Evolutionary conservation across 2,888 invertebrate species (phyloP).

Genomic region (Latrodectus elegans): DNA sequence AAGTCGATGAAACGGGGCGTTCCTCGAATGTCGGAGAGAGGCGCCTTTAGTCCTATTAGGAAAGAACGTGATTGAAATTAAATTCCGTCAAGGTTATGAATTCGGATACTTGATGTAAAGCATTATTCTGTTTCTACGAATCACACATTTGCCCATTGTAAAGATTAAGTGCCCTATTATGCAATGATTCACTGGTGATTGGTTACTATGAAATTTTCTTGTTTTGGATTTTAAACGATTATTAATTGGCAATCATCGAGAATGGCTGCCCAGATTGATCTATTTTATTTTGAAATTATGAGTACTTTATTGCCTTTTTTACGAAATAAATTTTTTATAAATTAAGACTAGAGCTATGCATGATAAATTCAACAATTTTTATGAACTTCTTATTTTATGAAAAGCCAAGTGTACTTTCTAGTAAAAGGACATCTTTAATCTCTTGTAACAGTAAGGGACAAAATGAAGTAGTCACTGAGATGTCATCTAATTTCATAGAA

Average conservation of each 20-base stretch:
- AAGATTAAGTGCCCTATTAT: slow-evolving; percentile 40
- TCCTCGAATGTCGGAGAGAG: slow-evolving; percentile 46
- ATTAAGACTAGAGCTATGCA: too few relatives aligned
- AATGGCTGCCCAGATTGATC: too few relatives aligned
- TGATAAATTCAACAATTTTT: too few relatives aligned
- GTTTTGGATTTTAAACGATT: not conserved
- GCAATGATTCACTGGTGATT: slow-evolving; percentile 23
- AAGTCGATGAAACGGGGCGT: slow-evolving; percentile 64
- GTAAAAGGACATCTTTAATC: too few relatives aligned
- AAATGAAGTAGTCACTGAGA: too few relatives aligned
- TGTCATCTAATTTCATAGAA: too few relatives aligned
- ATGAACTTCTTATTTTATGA: too few relatives aligned
- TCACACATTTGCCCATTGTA: not conserved
- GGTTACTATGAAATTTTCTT: slow-evolving; percentile 35
- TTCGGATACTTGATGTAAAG: slow-evolving; percentile 21
- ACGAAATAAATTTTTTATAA: too few relatives aligned
- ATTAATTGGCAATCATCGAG: not conserved
- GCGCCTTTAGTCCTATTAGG: slow-evolving; percentile 67
- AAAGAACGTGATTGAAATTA: slow-evolving; percentile 64
- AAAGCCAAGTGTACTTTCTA: too few relatives aligned
- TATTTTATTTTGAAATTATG: too few relatives aligned
- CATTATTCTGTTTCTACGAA: slow-evolving; percentile 1
- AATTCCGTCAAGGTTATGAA: slow-evolving; percentile 52
- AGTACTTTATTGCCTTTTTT: too few relatives aligned
- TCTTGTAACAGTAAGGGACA: too few relatives aligned